phyloP scores from a whole-genome alignment of 2,113 vertebrate genomes.

The Gymnocephalus cernua region DNA sequence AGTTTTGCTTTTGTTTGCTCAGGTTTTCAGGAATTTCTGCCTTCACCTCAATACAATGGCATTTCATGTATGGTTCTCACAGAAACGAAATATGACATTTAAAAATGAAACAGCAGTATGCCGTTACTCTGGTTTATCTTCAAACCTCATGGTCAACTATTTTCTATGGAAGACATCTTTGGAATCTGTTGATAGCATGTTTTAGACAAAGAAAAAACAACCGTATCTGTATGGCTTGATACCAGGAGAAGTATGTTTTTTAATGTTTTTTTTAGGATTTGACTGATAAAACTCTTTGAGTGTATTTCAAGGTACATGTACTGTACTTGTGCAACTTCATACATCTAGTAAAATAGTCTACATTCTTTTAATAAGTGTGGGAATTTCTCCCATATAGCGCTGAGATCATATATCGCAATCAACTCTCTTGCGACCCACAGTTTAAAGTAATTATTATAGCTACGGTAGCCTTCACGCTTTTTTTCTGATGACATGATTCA shows the following conservation, averaged over 20 bases:
- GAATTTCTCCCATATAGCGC: too few species aligned
- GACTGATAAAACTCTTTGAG: too few species aligned
- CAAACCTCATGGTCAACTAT: neutral
- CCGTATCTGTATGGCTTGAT: neutral
- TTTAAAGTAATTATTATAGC: too few species aligned
- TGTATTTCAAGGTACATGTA: neutral
- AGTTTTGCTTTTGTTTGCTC: neutral
- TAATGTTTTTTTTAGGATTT: too few species aligned
- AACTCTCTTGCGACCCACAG: too few species aligned
- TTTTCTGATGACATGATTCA: too few species aligned
- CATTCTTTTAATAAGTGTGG: too few species aligned
- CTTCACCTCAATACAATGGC: neutral
- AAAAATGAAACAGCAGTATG: slow-evolving; percentile 20
- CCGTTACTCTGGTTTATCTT: neutral
- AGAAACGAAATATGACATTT: neutral
- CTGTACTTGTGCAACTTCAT: neutral
- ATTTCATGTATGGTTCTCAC: neutral
- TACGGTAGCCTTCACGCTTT: too few species aligned
- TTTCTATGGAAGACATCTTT: neutral
- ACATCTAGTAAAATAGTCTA: neutral
- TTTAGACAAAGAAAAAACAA: neutral
- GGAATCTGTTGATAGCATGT: neutral
- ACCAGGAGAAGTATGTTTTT: neutral
- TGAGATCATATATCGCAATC: too few species aligned
- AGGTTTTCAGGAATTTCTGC: slow-evolving; percentile 20